Base-by-base conservation (phyloP, 2,888 invertebrate species). In the Epinotia nisella region DNA sequence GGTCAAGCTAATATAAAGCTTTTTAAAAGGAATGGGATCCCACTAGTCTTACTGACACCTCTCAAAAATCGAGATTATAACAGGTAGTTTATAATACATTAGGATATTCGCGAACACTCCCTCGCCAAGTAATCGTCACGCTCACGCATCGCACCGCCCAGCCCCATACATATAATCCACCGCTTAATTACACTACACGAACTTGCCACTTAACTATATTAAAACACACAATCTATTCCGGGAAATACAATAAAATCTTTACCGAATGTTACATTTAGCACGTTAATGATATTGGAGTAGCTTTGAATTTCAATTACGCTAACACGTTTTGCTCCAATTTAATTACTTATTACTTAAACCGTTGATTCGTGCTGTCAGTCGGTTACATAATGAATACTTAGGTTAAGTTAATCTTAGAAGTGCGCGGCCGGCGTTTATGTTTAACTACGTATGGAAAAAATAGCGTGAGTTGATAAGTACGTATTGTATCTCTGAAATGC, bases 221-320 rank as follows among this genome's bases (percentile, higher is more conserved):
- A 90, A 90, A 85, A 84, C 73, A 75, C 78, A 80, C 83, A 88
- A 87, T 87, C 86, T 80, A 83, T 90, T 89, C 86, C 80, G 80
- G 82, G 87, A 89, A 90, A 85, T 71, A 73, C 78, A 84, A 81
- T 80, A 76, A 76, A 76, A 78, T 81, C 79, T 77, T 80, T 78
- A 77, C 76, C 74, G 41, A 76, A 71, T 71, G 72, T 75, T 66
- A 74, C 72, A 73, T 61, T 45, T 41, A 29, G 11, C 55, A 41
- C 24, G 39, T 19, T 39, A 13, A n/a, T n/a, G 17, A 35, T 9
- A 11, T 17, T 60, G n/a, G 55, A 29, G 55, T 21, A 4, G 62
- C 45, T 13, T 62, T 61, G 35, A 51, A 58, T 71, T 71, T 61
- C 66, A 67, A 60, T 55, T 67, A 66, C 41, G 55, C 39, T 66